Percentiles rank a stretch among this genome's conserved stretches.
Conservation (phyloP, 2,797 vertebrate species). For the Gymnocypris eckloni region DNA sequence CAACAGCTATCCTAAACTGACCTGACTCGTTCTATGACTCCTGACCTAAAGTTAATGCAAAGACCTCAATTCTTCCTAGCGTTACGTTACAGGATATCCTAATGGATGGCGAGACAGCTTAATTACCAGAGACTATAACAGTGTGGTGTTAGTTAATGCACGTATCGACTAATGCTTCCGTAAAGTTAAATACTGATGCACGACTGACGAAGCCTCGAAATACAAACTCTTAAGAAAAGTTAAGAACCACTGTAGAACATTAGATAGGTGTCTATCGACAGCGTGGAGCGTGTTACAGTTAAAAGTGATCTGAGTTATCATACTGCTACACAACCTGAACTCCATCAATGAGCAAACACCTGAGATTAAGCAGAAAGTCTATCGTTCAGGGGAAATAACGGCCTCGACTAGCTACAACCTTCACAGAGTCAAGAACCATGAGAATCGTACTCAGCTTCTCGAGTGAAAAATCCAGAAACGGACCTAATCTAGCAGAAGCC, state of each 20-base stretch:
- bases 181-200: constrained; percentile 60
- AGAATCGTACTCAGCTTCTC: neutral
- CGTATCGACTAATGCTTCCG: constrained; percentile 58
- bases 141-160: constrained; percentile 44
- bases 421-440: constrained; percentile 22
- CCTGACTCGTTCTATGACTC: constrained; percentile 63
- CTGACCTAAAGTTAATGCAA: constrained; percentile 76
- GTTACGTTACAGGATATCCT: constrained; percentile 73
- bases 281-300: constrained; percentile 37
- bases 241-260: constrained; percentile 66
- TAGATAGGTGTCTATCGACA: constrained; percentile 39
- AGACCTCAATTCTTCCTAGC: constrained; percentile 71
- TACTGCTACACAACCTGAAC: constrained; percentile 58
- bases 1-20: constrained; percentile 44
- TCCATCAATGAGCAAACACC: constrained; percentile 60
- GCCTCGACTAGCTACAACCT: constrained; percentile 61
- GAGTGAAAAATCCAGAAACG: neutral
- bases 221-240: constrained; percentile 70
- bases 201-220: constrained; percentile 72
- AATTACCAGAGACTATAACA: constrained; percentile 71
- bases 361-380: constrained; percentile 57
- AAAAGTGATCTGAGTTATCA: constrained; percentile 35
- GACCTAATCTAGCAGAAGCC: neutral
- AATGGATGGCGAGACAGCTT: constrained; percentile 75
- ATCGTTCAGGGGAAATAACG: constrained; percentile 67